phyloP scores from a whole-genome alignment of 2,797 vertebrate genomes.

The Sandelia bainsii region DNA sequence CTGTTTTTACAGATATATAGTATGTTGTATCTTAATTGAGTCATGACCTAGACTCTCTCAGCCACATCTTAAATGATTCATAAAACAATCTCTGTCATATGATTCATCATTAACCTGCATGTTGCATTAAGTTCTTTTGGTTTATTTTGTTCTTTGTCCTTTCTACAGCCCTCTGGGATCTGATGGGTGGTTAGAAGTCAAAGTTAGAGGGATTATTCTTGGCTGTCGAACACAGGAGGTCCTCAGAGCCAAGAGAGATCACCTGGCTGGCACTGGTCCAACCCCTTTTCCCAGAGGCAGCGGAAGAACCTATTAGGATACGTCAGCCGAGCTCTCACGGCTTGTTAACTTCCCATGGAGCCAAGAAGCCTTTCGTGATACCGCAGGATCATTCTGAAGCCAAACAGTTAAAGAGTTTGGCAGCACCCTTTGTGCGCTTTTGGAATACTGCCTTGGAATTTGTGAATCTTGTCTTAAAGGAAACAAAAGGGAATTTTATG shows the following conservation, averaged over 20 bases:
- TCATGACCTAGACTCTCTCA: not conserved
- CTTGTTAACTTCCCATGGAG: constrained; percentile 28
- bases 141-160: constrained; percentile 5
- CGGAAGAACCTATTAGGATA: constrained; percentile 32
- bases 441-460: constrained; percentile 18
- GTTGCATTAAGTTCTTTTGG: too few relatives aligned
- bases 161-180: constrained; percentile 10
- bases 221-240: constrained; percentile 65
- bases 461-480: not conserved
- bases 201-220: constrained; percentile 78
- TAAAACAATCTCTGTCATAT: not conserved
- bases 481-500: constrained; percentile 5
- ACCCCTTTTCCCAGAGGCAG: constrained; percentile 18
- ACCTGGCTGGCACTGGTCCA: constrained; percentile 35
- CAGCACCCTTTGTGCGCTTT: not conserved
- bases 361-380: constrained; percentile 33
- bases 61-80: not conserved
- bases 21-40: not conserved
- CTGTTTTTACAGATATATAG: not conserved
- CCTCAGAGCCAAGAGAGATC: constrained; percentile 59
- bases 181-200: constrained; percentile 52
- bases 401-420: constrained; percentile 17
- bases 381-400: constrained; percentile 4
- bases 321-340: constrained; percentile 20
- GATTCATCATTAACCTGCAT: not conserved